Conservation (phyloP, 2,888 invertebrate species). For the Xanthorhoe designata region DNA sequence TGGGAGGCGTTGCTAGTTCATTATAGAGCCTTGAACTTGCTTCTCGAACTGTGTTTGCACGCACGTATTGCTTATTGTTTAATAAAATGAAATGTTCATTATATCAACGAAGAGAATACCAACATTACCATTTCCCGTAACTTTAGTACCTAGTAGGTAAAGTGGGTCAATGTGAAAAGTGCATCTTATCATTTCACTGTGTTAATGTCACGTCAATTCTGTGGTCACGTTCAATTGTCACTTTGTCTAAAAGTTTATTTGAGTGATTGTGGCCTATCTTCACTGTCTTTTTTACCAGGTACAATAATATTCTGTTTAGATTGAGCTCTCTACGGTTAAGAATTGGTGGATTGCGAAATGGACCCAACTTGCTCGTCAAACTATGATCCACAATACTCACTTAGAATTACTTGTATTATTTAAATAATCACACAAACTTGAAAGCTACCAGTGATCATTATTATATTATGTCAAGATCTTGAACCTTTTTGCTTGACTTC, state of each 20-base stretch:
- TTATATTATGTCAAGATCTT: conserved; percentile 31
- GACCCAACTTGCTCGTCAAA: neutral
- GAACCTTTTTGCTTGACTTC: conserved; percentile 37
- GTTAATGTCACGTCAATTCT: neutral
- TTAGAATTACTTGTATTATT: conserved; percentile 6
- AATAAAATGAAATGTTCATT: conserved; percentile 26
- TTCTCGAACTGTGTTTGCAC: conserved; percentile 47
- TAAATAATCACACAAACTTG: conserved; percentile 3
- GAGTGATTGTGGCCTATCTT: too few relatives aligned
- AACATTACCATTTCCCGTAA: neutral
- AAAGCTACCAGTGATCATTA: conserved; percentile 8
- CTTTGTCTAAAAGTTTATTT: neutral
- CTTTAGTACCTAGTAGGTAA: neutral
- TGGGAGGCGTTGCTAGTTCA: conserved; percentile 25
- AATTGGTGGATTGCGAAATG: too few relatives aligned
- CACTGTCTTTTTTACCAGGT: too few relatives aligned
- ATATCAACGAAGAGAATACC: conserved; percentile 13
- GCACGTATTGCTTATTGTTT: conserved; percentile 35
- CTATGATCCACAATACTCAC: neutral
- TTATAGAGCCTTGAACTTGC: conserved; percentile 69
- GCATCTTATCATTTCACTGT: neutral
- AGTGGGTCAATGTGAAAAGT: neutral
- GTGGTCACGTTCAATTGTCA: neutral
- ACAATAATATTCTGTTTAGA: too few relatives aligned
- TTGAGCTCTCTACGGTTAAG: too few relatives aligned